These are phyloP conservation scores for Poecilia latipinna DNA, from an alignment of 2,113 vertebrate genomes.

Conservation along the genomic window DNA sequence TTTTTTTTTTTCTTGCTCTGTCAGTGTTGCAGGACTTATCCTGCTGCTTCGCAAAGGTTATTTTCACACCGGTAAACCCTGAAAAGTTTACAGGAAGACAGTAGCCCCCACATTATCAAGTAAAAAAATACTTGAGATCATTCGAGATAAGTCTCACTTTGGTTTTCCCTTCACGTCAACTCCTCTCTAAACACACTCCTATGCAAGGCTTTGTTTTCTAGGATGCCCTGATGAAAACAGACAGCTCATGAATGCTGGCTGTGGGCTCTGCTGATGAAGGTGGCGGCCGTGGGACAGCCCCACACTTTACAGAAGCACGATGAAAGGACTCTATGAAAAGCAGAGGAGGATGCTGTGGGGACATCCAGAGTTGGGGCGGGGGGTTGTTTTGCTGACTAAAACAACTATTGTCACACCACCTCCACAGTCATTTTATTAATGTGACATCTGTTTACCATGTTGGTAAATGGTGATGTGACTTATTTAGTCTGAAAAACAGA, in stretches of 20 bases:
- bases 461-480: slow-evolving; percentile 38
- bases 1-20: slow-evolving; percentile 19
- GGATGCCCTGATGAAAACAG: slow-evolving; percentile 41
- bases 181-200: slow-evolving; percentile 21
- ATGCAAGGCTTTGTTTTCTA: slow-evolving; percentile 38
- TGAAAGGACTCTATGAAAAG: slow-evolving; percentile 27
- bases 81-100: slow-evolving; percentile 38
- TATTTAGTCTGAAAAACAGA: slow-evolving; percentile 25
- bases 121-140: slow-evolving; percentile 28
- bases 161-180: slow-evolving; percentile 24
- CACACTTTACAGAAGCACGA: slow-evolving; percentile 48
- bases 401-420: slow-evolving; percentile 51
- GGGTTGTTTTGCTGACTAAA: slow-evolving; percentile 59
- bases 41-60: not conserved
- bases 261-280: slow-evolving; percentile 47
- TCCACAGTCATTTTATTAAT: slow-evolving; percentile 41
- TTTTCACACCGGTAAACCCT: slow-evolving; percentile 27
- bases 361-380: slow-evolving; percentile 38
- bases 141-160: slow-evolving; percentile 39
- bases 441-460: slow-evolving; percentile 30
- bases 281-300: slow-evolving; percentile 58
- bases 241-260: slow-evolving; percentile 31
- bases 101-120: slow-evolving; percentile 20
- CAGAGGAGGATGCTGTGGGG: slow-evolving; percentile 36
- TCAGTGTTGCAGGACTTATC: slow-evolving; percentile 9